Evolutionary conservation across 2,888 invertebrate species (phyloP).

Genomic region (Leucoptera coffeella): DNA sequence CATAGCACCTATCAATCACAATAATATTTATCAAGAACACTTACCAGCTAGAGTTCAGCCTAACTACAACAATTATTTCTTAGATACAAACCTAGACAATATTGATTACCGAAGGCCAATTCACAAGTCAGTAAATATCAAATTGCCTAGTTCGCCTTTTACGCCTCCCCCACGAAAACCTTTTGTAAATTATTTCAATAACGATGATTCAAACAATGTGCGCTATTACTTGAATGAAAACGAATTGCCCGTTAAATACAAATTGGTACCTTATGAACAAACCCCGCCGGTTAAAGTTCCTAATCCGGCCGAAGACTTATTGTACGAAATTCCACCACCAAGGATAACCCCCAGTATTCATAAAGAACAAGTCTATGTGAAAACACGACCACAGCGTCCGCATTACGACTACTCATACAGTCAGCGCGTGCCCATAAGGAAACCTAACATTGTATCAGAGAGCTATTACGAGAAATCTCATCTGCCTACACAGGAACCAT

Average conservation of each 20-base stretch:
- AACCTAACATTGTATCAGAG: constrained; percentile 26
- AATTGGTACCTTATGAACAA: constrained; percentile 42
- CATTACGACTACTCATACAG: constrained; percentile 18
- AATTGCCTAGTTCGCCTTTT: constrained; percentile 15
- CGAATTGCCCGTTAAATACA: constrained; percentile 27
- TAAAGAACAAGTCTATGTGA: constrained; percentile 23
- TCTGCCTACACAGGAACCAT: constrained; percentile 13
- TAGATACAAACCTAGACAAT: too few species aligned
- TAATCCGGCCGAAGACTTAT: constrained; percentile 7
- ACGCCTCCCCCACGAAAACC: constrained; percentile 19
- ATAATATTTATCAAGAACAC: constrained; percentile 27
- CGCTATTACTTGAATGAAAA: constrained; percentile 32
- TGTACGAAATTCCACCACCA: constrained; percentile 14
- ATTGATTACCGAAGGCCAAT: constrained; percentile 16
- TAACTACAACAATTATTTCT: constrained; percentile 13
- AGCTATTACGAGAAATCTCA: constrained; percentile 35
- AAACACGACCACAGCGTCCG: constrained; percentile 24
- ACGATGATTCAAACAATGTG: constrained; percentile 15
- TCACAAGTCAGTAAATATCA: constrained; percentile 18
- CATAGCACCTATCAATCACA: constrained; percentile 39
- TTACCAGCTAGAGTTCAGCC: constrained; percentile 19
- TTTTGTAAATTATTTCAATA: constrained; percentile 18
- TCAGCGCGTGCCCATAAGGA: constrained; percentile 13
- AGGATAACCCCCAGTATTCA: constrained; percentile 15
- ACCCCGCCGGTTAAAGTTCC: constrained; percentile 20